Evolutionary conservation across 2,888 invertebrate genomes (phyloP).

Genomic region (Eurytoma californica): DNA sequence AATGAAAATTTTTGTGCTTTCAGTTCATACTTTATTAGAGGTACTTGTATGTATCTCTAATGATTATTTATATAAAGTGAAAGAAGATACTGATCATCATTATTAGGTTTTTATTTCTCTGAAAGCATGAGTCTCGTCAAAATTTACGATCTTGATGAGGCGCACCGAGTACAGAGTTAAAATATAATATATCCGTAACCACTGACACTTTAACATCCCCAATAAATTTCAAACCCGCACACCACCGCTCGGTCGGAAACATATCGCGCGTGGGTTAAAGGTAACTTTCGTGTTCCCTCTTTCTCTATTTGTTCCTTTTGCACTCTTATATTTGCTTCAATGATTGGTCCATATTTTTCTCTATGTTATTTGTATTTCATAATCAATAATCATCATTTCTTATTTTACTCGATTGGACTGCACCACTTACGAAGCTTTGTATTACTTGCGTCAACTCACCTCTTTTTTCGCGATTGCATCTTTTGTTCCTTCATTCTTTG

Average conservation of each 20-base stretch:
- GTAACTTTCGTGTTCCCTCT: conserved; percentile 7
- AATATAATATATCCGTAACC: conserved; percentile 24
- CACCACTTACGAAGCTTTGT: too few species aligned
- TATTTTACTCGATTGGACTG: too few species aligned
- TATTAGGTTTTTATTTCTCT: conserved; percentile 4
- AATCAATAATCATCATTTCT: too few species aligned
- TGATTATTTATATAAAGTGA: background rate
- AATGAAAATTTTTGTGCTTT: too few species aligned
- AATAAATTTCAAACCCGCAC: conserved; percentile 42
- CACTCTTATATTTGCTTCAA: background rate
- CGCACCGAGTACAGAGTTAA: background rate
- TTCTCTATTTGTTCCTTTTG: background rate
- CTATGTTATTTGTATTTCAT: background rate
- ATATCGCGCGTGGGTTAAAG: conserved; percentile 40
- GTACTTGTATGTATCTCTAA: background rate
- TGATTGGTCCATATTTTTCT: background rate
- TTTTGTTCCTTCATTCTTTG: too few species aligned
- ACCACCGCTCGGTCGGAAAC: background rate
- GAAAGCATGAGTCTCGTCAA: conserved; percentile 28
- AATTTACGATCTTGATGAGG: conserved; percentile 49
- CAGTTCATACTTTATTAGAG: background rate
- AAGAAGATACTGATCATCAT: background rate
- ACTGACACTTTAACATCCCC: conserved; percentile 47
- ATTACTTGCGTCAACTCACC: too few species aligned
- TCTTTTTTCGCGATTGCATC: too few species aligned